Evolutionary conservation across 2,113 vertebrate genomes (phyloP).

Genomic region (Bufo bufo): DNA sequence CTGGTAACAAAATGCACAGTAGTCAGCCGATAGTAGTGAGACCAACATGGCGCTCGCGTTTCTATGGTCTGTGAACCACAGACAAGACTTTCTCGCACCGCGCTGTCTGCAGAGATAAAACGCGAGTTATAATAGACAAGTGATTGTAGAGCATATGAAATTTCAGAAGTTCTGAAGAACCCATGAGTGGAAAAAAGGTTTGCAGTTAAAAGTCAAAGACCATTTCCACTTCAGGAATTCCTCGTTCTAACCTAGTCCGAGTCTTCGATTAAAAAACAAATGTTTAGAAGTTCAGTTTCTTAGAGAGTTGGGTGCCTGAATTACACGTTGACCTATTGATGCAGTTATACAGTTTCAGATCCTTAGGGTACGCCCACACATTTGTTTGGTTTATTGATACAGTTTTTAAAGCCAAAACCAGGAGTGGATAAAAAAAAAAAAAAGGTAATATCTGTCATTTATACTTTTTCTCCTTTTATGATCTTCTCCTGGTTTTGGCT

Average conservation of each 20-base stretch:
- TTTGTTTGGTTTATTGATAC: too few relatives aligned
- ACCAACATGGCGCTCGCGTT: neutral
- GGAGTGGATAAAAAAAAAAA: too few relatives aligned
- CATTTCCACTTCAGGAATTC: neutral
- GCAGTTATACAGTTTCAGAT: too few relatives aligned
- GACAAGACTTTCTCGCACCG: neutral
- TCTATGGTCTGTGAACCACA: constrained; percentile 3
- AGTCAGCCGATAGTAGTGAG: neutral
- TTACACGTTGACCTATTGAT: too few relatives aligned
- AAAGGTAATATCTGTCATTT: too few relatives aligned
- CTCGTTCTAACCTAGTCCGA: neutral
- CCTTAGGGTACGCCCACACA: too few relatives aligned
- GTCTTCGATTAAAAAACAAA: neutral
- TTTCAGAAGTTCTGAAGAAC: neutral
- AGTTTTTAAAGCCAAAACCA: too few relatives aligned
- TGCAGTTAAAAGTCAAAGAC: neutral
- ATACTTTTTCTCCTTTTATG: too few relatives aligned
- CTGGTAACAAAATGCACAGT: neutral
- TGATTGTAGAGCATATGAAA: neutral
- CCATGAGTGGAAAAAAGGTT: neutral
- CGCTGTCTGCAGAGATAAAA: neutral
- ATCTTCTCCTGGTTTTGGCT: too few relatives aligned
- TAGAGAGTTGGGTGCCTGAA: neutral
- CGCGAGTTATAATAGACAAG: neutral
- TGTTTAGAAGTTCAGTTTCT: neutral